Base-by-base conservation (phyloP, 2,888 invertebrate genomes). In the Drepana falcataria region DNA sequence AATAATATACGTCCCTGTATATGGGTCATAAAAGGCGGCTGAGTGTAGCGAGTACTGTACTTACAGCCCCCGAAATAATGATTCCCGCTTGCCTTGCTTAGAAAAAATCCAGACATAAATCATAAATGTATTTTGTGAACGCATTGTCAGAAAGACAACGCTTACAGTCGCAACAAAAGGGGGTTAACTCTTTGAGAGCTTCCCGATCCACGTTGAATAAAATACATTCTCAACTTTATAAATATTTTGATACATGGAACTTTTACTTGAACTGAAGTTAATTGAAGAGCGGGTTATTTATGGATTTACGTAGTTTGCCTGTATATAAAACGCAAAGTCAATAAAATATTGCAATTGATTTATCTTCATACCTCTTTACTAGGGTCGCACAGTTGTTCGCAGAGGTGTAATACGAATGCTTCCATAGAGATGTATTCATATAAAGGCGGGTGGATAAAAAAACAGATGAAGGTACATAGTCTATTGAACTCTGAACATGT, bases 1-100 rank as follows among this genome's bases (percentile, higher is more conserved):
- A 67, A 69, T 73, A 68, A 69, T 76, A 73, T 74, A 69, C 69
- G 62, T 68, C 59, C 63, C 65, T 73, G 70, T 79, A 79, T 79
- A 79, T 77, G 74, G 65, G 62, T 70, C 70, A 72, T 78, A 77
- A 79, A 79, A 77, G 57, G 56, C 60, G 63, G 61, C 60, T 64
- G 65, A 70, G 68, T 71, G 68, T 66, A 62, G 69, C 61, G 68
- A 64, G 66, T 59, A 69, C 68, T 68, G 68, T 9, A 64, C 64
- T 71, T 68, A 68, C 69, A 59, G 70, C 70, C 71, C 69, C 73
- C 61, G 63, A 63, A 59, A 62, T 69, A 73, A 75, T 72, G 69
- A 73, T 72, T 71, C 67, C 61, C 65, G 71, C 59, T 64, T 63
- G 52, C 59, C 67, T 70, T 73, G 73, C 66, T 65, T 59, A 48